Conservation (phyloP, 1,140 invertebrate species). For the Adelges cooleyi region DNA sequence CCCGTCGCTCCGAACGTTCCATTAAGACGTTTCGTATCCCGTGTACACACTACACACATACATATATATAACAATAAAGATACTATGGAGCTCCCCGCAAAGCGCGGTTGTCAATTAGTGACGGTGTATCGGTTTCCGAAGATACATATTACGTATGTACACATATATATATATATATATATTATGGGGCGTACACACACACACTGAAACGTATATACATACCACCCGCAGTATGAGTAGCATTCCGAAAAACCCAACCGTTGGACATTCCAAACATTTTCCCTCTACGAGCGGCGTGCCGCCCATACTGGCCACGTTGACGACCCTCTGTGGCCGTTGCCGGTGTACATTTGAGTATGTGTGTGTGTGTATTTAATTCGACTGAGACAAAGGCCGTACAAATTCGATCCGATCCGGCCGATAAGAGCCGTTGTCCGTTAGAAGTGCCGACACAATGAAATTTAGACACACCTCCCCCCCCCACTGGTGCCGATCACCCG, state of each 20-base stretch:
- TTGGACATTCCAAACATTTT: constrained; percentile 12
- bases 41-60: background rate
- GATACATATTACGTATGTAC: background rate
- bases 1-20: background rate
- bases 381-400: constrained; percentile 1
- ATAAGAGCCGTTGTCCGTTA: background rate
- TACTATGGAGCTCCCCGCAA: background rate
- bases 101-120: constrained; percentile 13
- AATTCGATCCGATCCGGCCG: constrained; percentile 14
- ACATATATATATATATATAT: background rate
- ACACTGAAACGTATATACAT: background rate
- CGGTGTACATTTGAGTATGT: background rate
- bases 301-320: background rate
- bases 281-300: background rate
- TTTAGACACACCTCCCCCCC: constrained; percentile 9
- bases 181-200: background rate
- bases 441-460: constrained; percentile 2
- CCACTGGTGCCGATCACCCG: background rate
- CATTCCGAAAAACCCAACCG: constrained; percentile 1
- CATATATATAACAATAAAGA: background rate
- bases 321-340: background rate
- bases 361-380: background rate
- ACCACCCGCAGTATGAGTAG: constrained; percentile 16
- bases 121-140: constrained; percentile 13
- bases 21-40: constrained; percentile 3